Evolutionary conservation across 2,797 vertebrate genomes (phyloP).

Genomic region (Dendrocincla tyrannina): DNA sequence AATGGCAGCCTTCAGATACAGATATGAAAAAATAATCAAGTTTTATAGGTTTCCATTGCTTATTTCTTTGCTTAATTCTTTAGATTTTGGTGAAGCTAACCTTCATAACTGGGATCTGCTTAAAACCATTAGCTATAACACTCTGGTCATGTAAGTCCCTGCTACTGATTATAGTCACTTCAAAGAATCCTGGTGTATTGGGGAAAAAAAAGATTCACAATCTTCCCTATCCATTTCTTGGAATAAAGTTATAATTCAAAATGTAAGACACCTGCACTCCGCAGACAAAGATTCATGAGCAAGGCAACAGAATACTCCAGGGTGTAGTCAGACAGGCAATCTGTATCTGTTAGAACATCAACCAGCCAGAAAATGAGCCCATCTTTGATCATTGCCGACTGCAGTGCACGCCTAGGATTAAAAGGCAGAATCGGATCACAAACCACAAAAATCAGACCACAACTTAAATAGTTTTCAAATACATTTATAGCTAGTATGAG

Average conservation of each 20-base stretch:
- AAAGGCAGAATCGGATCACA: neutral
- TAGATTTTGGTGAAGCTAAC: neutral
- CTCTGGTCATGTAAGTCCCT: neutral
- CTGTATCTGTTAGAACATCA: constrained; percentile 87
- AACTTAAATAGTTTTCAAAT: neutral
- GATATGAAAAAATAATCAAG: neutral
- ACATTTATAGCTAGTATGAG: neutral
- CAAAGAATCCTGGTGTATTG: neutral
- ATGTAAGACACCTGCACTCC: constrained; percentile 83
- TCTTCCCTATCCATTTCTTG: neutral
- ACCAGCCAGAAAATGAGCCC: constrained; percentile 90
- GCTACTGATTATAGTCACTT: neutral
- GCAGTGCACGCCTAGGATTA: constrained; percentile 83
- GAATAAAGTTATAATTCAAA: neutral
- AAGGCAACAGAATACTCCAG: constrained; percentile 89
- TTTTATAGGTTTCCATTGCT: neutral
- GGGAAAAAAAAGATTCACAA: neutral
- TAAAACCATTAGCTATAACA: neutral
- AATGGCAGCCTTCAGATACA: neutral
- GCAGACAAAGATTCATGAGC: constrained; percentile 95
- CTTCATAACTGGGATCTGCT: neutral
- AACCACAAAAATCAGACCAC: neutral
- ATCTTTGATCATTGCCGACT: constrained; percentile 89
- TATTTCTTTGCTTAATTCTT: neutral
- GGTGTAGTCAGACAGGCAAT: constrained; percentile 90